These are phyloP conservation scores for Ptilorrhoa leucosticta DNA, from an alignment of 2,113 vertebrate species.

Conservation along the genomic window DNA sequence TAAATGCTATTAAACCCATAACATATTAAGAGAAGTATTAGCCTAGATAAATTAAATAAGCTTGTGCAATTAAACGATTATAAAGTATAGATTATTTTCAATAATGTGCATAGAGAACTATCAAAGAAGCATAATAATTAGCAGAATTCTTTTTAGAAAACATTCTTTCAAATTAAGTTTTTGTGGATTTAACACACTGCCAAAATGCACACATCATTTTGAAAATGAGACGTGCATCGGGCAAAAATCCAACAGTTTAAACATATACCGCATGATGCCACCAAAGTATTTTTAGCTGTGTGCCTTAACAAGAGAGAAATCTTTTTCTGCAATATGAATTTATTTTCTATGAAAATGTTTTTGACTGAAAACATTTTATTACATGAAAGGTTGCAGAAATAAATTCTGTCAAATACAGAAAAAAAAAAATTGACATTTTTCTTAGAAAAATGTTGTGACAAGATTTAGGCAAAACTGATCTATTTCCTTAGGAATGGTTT, in stretches of 20 bases:
- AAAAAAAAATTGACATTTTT: conserved; percentile 3
- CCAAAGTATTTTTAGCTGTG: not conserved
- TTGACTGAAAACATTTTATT: not conserved
- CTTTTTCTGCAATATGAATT: not conserved
- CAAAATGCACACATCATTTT: not conserved
- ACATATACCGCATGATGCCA: not conserved
- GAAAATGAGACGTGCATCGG: not conserved
- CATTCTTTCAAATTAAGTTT: not conserved
- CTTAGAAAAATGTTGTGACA: conserved; percentile 41
- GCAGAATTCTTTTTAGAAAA: not conserved
- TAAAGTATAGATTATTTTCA: not conserved
- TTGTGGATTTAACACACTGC: not conserved
- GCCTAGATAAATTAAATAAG: not conserved
- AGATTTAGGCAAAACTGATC: not conserved
- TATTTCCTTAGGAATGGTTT: conserved; percentile 27
- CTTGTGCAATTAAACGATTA: not conserved
- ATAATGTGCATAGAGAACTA: not conserved
- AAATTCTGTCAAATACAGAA: conserved; percentile 28
- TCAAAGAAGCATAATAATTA: not conserved
- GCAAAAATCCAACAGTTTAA: not conserved
- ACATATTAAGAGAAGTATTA: not conserved
- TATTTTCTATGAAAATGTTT: not conserved
- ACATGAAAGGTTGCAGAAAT: not conserved
- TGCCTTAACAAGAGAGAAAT: not conserved
- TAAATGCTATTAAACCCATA: not conserved